Conservation (phyloP, 2,113 vertebrate species). For the Oncorhynchus masou region DNA sequence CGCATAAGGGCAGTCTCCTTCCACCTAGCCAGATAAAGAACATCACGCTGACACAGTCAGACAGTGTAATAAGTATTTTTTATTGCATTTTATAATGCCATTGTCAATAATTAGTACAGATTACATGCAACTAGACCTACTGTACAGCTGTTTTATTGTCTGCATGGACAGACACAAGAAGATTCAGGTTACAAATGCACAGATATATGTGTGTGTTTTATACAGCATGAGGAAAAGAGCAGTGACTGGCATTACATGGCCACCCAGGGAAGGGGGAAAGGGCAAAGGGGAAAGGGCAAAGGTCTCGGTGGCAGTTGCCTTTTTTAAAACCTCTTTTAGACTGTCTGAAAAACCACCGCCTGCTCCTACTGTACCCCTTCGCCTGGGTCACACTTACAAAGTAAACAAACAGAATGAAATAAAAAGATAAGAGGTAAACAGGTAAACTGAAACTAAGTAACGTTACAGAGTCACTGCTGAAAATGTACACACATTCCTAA, state of each 20-base stretch:
- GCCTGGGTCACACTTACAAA: slow-evolving; percentile 70
- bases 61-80: slow-evolving; percentile 86
- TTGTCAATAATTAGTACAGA: slow-evolving; percentile 92
- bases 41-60: slow-evolving; percentile 34
- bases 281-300: slow-evolving; percentile 52
- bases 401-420: slow-evolving; percentile 60
- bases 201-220: slow-evolving; percentile 82
- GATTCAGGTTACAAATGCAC: slow-evolving; percentile 86
- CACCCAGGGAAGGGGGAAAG: slow-evolving; percentile 58
- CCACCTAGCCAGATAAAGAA: slow-evolving; percentile 1
- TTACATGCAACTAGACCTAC: slow-evolving; percentile 89
- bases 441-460: slow-evolving; percentile 72
- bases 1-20: neutral
- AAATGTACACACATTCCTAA: slow-evolving; percentile 81
- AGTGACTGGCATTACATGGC: slow-evolving; percentile 81
- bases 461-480: slow-evolving; percentile 77
- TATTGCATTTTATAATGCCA: slow-evolving; percentile 90
- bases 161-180: slow-evolving; percentile 83
- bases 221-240: slow-evolving; percentile 81
- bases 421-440: slow-evolving; percentile 60
- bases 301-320: slow-evolving; percentile 49
- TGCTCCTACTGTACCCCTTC: slow-evolving; percentile 64
- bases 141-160: slow-evolving; percentile 89
- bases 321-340: slow-evolving; percentile 41
- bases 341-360: slow-evolving; percentile 63